phyloP scores from a whole-genome alignment of 2,888 invertebrate species.

The Osmoderma eremita region DNA sequence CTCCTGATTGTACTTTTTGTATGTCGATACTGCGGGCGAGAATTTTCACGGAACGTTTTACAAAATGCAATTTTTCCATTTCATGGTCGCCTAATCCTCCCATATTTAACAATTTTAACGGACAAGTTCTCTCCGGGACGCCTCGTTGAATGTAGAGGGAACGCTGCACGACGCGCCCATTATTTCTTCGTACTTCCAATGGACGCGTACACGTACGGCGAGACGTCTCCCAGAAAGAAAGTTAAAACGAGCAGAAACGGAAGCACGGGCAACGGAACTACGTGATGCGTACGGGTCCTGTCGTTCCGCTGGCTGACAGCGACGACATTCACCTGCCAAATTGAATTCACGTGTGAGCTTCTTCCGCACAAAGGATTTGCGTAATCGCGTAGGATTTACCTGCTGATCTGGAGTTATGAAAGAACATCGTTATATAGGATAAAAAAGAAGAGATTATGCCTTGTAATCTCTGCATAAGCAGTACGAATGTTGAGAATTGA shows the following conservation, averaged over 20 bases:
- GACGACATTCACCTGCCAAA: conserved; percentile 21
- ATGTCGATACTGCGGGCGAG: too few species aligned
- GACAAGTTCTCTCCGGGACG: not conserved
- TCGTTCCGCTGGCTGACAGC: conserved; percentile 3
- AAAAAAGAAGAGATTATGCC: conserved; percentile 10
- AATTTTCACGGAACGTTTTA: too few species aligned
- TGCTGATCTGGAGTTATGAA: conserved; percentile 17
- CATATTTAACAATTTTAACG: conserved; percentile 13
- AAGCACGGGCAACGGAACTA: not conserved
- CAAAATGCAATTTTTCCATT: not conserved
- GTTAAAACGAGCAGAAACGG: conserved; percentile 9
- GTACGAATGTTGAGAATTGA: too few species aligned
- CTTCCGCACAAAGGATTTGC: conserved; percentile 22
- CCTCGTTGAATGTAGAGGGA: conserved; percentile 7
- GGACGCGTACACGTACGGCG: conserved; percentile 22
- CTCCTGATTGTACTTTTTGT: too few species aligned
- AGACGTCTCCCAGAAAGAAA: conserved; percentile 2
- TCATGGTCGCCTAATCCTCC: not conserved
- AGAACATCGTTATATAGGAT: not conserved
- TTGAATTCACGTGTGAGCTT: conserved; percentile 26
- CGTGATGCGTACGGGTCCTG: conserved; percentile 17
- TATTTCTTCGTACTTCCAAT: conserved; percentile 23
- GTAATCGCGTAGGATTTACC: conserved; percentile 13
- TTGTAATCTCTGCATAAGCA: conserved; percentile 15
- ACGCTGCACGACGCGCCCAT: not conserved